Base-by-base conservation (phyloP, 2,888 invertebrate species). In the Prenolepis imparis region DNA sequence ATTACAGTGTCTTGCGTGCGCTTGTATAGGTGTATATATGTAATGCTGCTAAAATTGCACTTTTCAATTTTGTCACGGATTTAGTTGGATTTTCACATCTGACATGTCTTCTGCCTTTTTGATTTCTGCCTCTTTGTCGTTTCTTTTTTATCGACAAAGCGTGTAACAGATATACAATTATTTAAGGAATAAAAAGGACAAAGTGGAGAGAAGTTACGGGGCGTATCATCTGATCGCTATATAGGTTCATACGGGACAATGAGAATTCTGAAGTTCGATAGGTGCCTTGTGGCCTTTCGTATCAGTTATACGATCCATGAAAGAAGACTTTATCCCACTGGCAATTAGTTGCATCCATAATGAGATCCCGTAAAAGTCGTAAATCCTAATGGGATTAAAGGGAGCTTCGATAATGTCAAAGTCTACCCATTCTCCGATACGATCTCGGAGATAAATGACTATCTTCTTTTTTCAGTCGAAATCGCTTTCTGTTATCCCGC, bases 281-380 rank as follows among this genome's bases (percentile, higher is more conserved):
- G 68, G 57, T 28, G 28, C 44, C 18, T 68, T 24, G 81, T 85
- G 70, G 72, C 85, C 88, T 82, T 75, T 84, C 86, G 87, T 87
- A 90, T 90, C 89, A 83, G 86, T 84, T 89, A 84, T 85, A 87
- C 85, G 89, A 87, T 82, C 87, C 90, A 85, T 88, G 90, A 90
- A 87, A 90, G 87, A 90, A 88, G 84, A 78, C 90, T 90, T 89
- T 89, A 88, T 90, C 90, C 86, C 81, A 39, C 78, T 86, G 82
- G 90, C 90, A 90, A 89, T 89, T 89, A 89, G 88, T 90, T 87
- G 89, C 89, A 84, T 84, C 89, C 90, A 84, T 89, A 89, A 89
- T 90, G 89, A 88, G 86, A 84, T 82, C 83, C 84, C 87, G 86
- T 89, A 75, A 90, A 89, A 89, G 86, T 88, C 90, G 90, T 89